Evolutionary conservation across 2,888 invertebrate species (phyloP).

Genomic region (Erebia aethiops): DNA sequence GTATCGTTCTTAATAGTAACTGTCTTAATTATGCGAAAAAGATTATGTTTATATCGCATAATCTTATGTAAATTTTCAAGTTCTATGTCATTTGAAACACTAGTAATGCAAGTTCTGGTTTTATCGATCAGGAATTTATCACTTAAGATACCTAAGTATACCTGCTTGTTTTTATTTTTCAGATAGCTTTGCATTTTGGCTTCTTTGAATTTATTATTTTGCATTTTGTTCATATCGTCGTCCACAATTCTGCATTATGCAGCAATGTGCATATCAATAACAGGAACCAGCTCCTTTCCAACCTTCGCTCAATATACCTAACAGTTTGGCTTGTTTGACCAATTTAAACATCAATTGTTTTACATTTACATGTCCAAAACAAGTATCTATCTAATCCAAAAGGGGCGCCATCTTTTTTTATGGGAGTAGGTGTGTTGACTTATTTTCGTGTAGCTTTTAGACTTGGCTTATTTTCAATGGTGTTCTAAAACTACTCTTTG

Average conservation of each 20-base stretch:
- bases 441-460: no score
- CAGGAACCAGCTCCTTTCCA: no score
- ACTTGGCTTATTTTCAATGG: no score
- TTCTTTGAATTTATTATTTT: neutral
- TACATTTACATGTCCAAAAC: no score
- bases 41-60: slow-evolving; percentile 62
- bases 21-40: slow-evolving; percentile 53
- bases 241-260: neutral
- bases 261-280: no score
- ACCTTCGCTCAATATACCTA: no score
- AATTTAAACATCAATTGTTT: no score
- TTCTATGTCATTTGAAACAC: slow-evolving; percentile 68
- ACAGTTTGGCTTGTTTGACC: no score
- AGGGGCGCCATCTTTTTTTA: no score
- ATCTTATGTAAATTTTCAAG: slow-evolving; percentile 75
- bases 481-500: no score
- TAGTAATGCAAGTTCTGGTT: slow-evolving; percentile 57
- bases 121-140: slow-evolving; percentile 41
- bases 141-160: slow-evolving; percentile 22
- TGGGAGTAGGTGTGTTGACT: no score
- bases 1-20: slow-evolving; percentile 49
- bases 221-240: neutral
- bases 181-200: neutral
- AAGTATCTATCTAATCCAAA: no score
- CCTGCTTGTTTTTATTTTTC: neutral